Evolutionary conservation across 2,797 vertebrate genomes (phyloP), one percentile per base, ranked within the genome.

Genomic region (Malacoraja senta): DNA sequence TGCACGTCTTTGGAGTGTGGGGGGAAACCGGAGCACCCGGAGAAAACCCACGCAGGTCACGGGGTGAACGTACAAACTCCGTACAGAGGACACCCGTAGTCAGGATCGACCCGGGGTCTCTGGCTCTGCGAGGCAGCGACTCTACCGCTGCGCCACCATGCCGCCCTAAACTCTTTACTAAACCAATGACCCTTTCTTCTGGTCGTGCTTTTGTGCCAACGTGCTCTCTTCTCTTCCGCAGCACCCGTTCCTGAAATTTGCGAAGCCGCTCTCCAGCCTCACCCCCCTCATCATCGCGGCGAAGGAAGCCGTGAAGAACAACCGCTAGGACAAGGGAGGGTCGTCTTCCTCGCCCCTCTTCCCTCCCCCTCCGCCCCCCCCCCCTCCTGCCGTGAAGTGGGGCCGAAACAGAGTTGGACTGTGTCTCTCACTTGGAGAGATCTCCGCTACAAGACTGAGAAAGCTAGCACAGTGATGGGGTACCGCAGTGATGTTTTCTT

Each of bases 231-330:
- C 91, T 94, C 95, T 95, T 95, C 44, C 94, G 72, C 96, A 98
- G 98, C 97, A 98, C 96, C 96, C 97, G 3, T 98, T 98, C 97
- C 96, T 98, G 97, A 98, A 98, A 96, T 94, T 98, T 96, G 98
- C 98, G 95, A 98, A 98, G 96, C 98, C 98, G 4, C 97, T 98
- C 91, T 98, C 98, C 94, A 98, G 98, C 94, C 96, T 98, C 96
- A 98, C 97, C 95, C 97, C 97, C 93, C 96, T 98, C 96, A 98
- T 98, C 96, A 97, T 98, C 86, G 98, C 98, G 93, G 98, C 97
- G 35, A 98, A 98, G 95, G 97, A 98, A 96, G 98, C 97, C 15
- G 98, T 98, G 96, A 98, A 98, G 96, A 98, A 98, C 96, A 98
- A 98, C 96, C 98, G 98, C 96, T 99, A 98, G 93, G 96, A 93